Conservation (phyloP, 2,113 vertebrate species). For the Turdus rufiventris region DNA sequence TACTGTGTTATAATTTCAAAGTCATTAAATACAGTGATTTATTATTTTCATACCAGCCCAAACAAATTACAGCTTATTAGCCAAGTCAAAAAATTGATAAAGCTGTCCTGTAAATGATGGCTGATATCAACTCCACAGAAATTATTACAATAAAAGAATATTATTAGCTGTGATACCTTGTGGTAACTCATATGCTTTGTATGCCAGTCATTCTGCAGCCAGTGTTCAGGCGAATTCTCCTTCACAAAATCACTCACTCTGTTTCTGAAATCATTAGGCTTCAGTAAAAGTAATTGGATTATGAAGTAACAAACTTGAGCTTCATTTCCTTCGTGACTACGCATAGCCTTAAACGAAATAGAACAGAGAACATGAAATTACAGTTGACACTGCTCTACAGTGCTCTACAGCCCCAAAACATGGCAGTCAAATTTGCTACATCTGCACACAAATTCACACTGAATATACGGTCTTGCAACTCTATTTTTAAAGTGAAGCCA, state of each 20-base stretch:
- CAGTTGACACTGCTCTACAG: neutral
- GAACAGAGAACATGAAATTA: neutral
- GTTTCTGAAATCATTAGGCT: conserved; percentile 98
- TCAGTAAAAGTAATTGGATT: conserved; percentile 94
- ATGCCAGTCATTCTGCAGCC: conserved; percentile 99
- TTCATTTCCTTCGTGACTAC: conserved; percentile 97
- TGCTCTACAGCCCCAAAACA: neutral
- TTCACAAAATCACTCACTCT: conserved; percentile 97
- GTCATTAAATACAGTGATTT: neutral
- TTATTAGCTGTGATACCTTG: conserved; percentile 77
- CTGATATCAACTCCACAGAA: neutral
- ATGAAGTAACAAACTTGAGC: conserved; percentile 99
- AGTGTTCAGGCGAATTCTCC: conserved; percentile 97
- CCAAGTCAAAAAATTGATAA: neutral
- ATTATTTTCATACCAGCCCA: neutral
- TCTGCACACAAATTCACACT: neutral
- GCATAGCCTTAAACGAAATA: conserved; percentile 84
- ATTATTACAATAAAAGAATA: neutral
- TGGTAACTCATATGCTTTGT: conserved; percentile 98
- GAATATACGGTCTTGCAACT: neutral
- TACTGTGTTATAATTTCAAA: neutral
- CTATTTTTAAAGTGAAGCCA: neutral
- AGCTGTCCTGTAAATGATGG: neutral
- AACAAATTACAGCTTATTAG: neutral
- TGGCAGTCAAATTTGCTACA: neutral